A percentile compares a stretch with the other conserved stretches of the same genome.
Evolutionary conservation across 2,797 vertebrate genomes (phyloP).

Genomic region (Bryconaethiops microstoma): DNA sequence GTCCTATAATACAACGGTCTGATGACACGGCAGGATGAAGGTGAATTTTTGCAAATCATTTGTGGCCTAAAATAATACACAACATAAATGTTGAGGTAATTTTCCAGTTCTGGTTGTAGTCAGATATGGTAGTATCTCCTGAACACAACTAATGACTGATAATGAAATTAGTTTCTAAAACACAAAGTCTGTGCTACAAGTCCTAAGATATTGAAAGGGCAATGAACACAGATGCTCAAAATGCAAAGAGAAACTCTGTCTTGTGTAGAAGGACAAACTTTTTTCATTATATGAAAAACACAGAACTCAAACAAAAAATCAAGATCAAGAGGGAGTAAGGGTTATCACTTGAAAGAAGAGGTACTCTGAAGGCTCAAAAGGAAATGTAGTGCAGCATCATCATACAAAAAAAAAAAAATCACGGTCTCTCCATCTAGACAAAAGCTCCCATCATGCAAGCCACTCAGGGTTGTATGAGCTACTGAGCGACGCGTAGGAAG

Average conservation of each 20-base stretch:
- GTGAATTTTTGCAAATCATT: not conserved
- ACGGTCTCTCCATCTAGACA: constrained; percentile 34
- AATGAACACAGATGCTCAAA: not conserved
- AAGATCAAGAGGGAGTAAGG: constrained; percentile 9
- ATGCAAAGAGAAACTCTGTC: constrained; percentile 15
- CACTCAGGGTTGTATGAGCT: constrained; percentile 15
- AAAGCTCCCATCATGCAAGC: constrained; percentile 41
- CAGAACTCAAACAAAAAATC: constrained; percentile 9
- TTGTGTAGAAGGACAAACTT: not conserved
- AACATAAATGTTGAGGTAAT: not conserved
- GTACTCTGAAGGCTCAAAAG: constrained; percentile 6
- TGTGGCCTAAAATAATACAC: not conserved
- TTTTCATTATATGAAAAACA: not conserved
- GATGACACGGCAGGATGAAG: not conserved
- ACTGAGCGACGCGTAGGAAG: constrained; percentile 12
- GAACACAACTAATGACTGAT: not conserved
- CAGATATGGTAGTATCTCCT: not conserved
- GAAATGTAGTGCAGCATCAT: constrained; percentile 41
- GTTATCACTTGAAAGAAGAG: not conserved
- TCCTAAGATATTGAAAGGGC: not conserved
- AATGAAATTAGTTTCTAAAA: not conserved
- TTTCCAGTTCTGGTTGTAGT: not conserved
- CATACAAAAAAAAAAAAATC: constrained; percentile 20
- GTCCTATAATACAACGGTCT: not conserved
- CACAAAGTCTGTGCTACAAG: constrained; percentile 2